Base-by-base conservation (phyloP, 2,888 invertebrate species). In the Agrochola lychnidis region DNA sequence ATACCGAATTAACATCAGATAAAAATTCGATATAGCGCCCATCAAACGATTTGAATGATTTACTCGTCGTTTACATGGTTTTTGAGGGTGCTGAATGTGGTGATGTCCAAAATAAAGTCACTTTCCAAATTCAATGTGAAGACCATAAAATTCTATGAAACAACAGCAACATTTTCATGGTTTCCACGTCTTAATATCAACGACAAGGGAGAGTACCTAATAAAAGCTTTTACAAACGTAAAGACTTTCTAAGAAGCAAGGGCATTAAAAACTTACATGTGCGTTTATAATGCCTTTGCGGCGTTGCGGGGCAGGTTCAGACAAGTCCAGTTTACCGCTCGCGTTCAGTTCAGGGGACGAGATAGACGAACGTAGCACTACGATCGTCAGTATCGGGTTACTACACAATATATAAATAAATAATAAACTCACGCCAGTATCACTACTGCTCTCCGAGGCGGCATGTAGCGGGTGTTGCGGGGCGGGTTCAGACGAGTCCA, bases 381-480 rank as follows among this genome's bases (percentile, higher is more conserved):
- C 36, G 36, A 36, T 36, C 36, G 36, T 36, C 36, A 36, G 36
- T 36, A 36, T 36, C 36, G 36, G 36, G 36, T 36, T 36, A 36
- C 36, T 36, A 36, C 36, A 36, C 36, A 36, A 36, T 36, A 36
- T 36, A 36, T 36, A 36, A 36, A 36, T 36, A 36, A 36, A 36
- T 36, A 36, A 36, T 36, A 64, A 42, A 86, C 92, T 89, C 40
- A 96, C 96, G 88, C 95, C 96, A 16, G 96, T 95, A 61, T 96
- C 96, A 79, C 96, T 96, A 91, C 96, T 96, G 51, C 94, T 94
- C 85, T 95, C 95, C 0, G 96, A 96, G 14, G 75, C 79, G 63
- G 72, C 83, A 82, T 82, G 75, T 57, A 63, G 73, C 75, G 73
- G 82, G 81, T 70, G 78, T 78, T 85, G 85, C 67, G 84, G 73